Evolutionary conservation across 37 sponge, comb jelly and placozoan species (phyloP).

Genomic region (Bolinopsis microptera): DNA sequence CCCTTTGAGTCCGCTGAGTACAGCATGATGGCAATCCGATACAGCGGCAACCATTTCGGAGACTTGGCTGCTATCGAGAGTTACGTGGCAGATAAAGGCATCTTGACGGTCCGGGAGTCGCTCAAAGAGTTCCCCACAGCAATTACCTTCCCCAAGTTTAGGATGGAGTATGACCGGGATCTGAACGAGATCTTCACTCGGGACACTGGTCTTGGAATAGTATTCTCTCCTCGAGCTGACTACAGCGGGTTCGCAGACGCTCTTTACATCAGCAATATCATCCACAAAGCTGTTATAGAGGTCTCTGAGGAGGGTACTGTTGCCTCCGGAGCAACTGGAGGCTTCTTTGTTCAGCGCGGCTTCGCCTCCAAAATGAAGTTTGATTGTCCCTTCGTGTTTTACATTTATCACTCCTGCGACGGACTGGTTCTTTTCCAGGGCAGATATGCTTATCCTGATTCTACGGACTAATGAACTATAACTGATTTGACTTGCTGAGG

Average conservation of each 20-base stretch:
- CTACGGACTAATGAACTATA: background rate
- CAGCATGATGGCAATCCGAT: conserved; percentile 50
- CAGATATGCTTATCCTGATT: background rate
- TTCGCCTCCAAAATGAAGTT: background rate
- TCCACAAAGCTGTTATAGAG: conserved; percentile 43
- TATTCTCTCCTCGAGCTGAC: conserved; percentile 47
- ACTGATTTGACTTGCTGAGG: background rate
- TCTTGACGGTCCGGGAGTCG: background rate
- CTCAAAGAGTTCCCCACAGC: background rate
- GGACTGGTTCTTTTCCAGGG: conserved; percentile 65
- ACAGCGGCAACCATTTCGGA: background rate
- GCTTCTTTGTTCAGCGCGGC: background rate
- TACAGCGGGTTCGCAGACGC: conserved; percentile 12
- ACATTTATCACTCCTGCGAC: conserved; percentile 46
- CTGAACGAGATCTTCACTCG: conserved; percentile 50
- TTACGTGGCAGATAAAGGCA: background rate
- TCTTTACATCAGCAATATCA: conserved; percentile 56
- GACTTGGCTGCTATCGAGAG: conserved; percentile 13
- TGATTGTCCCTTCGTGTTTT: conserved; percentile 48
- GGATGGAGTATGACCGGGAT: conserved; percentile 56
- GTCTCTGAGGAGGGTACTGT: conserved; percentile 53
- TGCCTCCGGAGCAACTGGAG: background rate
- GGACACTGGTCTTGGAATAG: conserved; percentile 25
- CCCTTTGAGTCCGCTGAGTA: conserved; percentile 47
- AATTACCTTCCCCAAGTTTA: conserved; percentile 1